Percentiles rank a stretch among this genome's conserved stretches.
These are phyloP conservation scores for Notospermus geniculatus DNA, from an alignment of 1,140 invertebrate species.

Conservation along the genomic window DNA sequence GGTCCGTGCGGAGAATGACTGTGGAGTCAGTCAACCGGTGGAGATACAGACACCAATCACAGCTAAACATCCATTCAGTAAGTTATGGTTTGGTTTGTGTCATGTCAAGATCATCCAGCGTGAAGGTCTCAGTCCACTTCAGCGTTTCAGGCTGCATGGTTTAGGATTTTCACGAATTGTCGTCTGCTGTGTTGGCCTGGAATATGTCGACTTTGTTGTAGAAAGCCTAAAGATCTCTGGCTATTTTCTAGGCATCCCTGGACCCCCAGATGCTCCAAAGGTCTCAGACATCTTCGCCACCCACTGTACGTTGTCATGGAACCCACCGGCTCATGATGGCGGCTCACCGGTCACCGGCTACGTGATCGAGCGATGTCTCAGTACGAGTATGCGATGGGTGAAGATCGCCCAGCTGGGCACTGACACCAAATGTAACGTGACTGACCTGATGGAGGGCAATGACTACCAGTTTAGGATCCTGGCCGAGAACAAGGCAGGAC, in stretches of 20 bases:
- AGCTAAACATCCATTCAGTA: constrained; percentile 51
- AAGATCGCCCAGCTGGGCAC: constrained; percentile 32
- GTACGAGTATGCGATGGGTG: constrained; percentile 67
- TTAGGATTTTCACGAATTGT: too few relatives aligned
- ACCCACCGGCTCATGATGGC: constrained; percentile 94
- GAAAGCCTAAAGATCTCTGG: constrained; percentile 67
- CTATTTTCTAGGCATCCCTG: constrained; percentile 73
- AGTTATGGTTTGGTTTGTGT: constrained; percentile 23
- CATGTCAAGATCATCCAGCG: too few relatives aligned
- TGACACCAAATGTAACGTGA: constrained; percentile 72
- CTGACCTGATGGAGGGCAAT: constrained; percentile 81
- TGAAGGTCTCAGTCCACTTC: too few relatives aligned
- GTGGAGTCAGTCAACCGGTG: constrained; percentile 91
- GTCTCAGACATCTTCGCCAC: constrained; percentile 38
- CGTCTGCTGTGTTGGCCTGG: constrained; percentile 76
- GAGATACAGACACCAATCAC: constrained; percentile 56
- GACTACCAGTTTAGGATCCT: constrained; percentile 94
- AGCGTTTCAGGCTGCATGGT: too few relatives aligned
- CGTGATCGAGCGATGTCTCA: constrained; percentile 75
- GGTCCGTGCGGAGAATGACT: constrained; percentile 94
- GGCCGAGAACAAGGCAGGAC: constrained; percentile 60
- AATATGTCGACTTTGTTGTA: constrained; percentile 85
- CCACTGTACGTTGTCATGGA: constrained; percentile 66
- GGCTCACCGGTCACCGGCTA: constrained; percentile 92
- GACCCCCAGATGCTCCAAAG: constrained; percentile 72